Percentiles rank a stretch among this genome's conserved stretches.
Conservation (phyloP, 2,797 vertebrate genomes). For the Amblyopsis hoosieri region DNA sequence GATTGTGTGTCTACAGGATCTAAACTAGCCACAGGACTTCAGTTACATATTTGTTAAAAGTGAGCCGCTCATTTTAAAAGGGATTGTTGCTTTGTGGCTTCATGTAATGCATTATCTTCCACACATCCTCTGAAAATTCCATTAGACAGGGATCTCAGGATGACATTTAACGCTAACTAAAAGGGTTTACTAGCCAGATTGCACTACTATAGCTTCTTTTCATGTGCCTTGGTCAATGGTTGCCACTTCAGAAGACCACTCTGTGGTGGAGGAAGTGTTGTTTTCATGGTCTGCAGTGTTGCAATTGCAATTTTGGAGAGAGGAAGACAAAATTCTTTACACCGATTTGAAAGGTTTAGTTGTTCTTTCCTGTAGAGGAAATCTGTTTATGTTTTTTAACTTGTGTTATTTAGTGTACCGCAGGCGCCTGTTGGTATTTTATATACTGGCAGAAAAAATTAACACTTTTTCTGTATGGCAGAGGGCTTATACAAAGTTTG, state of each 20-base stretch:
- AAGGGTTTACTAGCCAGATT: constrained; percentile 25
- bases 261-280: constrained; percentile 45
- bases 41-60: constrained; percentile 49
- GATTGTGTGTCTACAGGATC: constrained; percentile 38
- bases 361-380: too few relatives aligned
- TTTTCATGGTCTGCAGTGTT: constrained; percentile 20
- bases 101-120: constrained; percentile 18
- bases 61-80: constrained; percentile 47
- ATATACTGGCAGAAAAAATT: too few relatives aligned
- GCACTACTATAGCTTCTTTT: constrained; percentile 28
- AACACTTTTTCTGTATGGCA: too few relatives aligned
- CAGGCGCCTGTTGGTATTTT: too few relatives aligned
- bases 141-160: constrained; percentile 9
- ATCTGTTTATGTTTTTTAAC: too few relatives aligned
- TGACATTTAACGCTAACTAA: constrained; percentile 19
- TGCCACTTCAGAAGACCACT: constrained; percentile 51
- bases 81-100: constrained; percentile 43
- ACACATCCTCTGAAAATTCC: constrained; percentile 4
- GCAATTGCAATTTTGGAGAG: too few relatives aligned
- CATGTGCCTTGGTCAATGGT: constrained; percentile 17
- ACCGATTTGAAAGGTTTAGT: too few relatives aligned
- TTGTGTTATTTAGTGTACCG: too few relatives aligned
- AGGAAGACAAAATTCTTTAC: too few relatives aligned
- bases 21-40: constrained; percentile 31
- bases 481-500: too few relatives aligned